A percentile compares a stretch with the other conserved stretches of the same genome.
phyloP scores from a whole-genome alignment of 1,140 invertebrate genomes.

The Pachyrhynchus sulphureomaculatus region DNA sequence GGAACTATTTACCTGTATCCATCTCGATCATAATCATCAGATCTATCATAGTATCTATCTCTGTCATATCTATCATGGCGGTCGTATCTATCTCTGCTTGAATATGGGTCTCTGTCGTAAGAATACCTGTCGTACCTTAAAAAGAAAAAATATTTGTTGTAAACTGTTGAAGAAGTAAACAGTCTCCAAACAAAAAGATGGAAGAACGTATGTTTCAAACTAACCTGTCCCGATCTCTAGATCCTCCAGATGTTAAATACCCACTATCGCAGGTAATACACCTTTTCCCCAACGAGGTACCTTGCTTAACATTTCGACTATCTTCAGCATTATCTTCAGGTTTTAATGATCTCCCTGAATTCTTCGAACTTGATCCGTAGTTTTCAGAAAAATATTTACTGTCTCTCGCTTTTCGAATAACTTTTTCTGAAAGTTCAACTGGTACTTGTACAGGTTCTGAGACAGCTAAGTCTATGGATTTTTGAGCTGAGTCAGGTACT shows the following conservation, averaged over 20 bases:
- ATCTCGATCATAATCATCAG: constrained; percentile 20
- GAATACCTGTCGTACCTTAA: no score
- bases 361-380: constrained; percentile 6
- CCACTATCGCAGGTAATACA: constrained; percentile 27
- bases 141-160: no score
- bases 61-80: constrained; percentile 12
- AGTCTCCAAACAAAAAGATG: no score
- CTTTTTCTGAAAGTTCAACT: background rate
- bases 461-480: background rate
- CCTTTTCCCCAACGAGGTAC: constrained; percentile 18
- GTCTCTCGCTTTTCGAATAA: constrained; percentile 20
- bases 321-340: constrained; percentile 19
- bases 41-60: constrained; percentile 23
- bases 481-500: background rate
- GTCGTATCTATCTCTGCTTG: constrained; percentile 14
- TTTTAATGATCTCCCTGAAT: constrained; percentile 16
- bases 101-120: constrained; percentile 13
- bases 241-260: background rate
- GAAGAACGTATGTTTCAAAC: no score
- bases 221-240: background rate
- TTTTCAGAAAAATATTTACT: constrained; percentile 24
- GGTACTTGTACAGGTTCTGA: background rate
- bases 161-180: no score
- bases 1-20: constrained; percentile 11
- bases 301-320: background rate